Base-by-base conservation (phyloP, 1,140 invertebrate species). In the Achatina immaculata region DNA sequence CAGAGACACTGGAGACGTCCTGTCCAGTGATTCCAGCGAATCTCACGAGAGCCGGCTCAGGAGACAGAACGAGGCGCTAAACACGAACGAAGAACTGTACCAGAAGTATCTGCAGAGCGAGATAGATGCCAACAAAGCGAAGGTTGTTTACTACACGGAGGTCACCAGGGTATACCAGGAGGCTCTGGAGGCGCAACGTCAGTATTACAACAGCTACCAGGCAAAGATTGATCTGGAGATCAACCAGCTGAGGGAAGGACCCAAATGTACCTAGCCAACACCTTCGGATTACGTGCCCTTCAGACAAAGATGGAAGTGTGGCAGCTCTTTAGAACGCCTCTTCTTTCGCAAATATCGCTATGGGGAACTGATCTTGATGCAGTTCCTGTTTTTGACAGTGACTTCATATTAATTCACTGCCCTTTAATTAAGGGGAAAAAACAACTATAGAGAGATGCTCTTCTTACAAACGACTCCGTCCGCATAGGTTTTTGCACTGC, bases 61-160 rank as follows among this genome's bases (percentile, higher is more conserved):
- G 16, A 62, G 58, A 31, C 58, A 28, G 58, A 62, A 62, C 28
- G 2, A 62, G 31, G 58, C n/a, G 31, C 21, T 69, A 38, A 42
- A 3, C 36, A 42, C 38, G 7, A 38, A 69, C 68, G 68, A 69
- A 24, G 42, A 40, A 1, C 42, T 69, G 24, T 69, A 69, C 68
- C 11, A 69, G 68, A n/a, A 21, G 36, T 69, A 69, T 28, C 38
- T 69, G 7, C 68, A 69, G 38, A 69, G 68, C 24, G 68, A 69
- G 31, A 69, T 69, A n/a, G n/a, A 69, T 43, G 68, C 68, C 21
- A 69, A 69, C 40, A 40, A 69, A 4, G 68, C 68, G 24, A 69
- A 69, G 24, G 36, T 69, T 19, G 68, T 21, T 1, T 69, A 69
- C 21, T 69, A 69, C n/a, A 11, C 36, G n/a, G 24, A 69, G 21